Conservation (phyloP, 2,113 vertebrate genomes). For the Cyphomyrus discorhynchus region DNA sequence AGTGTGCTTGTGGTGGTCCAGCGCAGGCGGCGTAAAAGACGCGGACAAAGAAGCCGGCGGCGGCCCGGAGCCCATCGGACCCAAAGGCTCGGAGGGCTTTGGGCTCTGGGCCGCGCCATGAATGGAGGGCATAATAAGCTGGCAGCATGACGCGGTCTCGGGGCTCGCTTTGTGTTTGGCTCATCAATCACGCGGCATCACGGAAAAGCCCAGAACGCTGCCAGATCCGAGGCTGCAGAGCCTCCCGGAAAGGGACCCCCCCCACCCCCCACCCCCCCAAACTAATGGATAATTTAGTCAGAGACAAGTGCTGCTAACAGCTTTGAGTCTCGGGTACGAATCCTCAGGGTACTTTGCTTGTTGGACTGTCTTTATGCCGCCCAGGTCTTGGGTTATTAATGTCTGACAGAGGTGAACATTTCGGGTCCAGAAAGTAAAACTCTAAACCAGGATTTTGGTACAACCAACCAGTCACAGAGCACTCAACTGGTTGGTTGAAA, state of each 20-base stretch:
- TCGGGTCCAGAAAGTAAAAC: too few species aligned
- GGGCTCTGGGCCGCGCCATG: not conserved
- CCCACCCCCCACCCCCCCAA: not conserved
- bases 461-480: too few species aligned
- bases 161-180: not conserved
- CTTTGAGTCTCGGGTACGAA: not conserved
- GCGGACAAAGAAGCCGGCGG: not conserved
- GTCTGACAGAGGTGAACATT: too few species aligned
- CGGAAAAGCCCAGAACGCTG: not conserved
- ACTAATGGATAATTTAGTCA: not conserved
- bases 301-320: not conserved
- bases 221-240: not conserved
- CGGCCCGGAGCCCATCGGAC: not conserved
- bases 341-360: not conserved
- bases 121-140: not conserved
- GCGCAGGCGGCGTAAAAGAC: not conserved
- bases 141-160: not conserved
- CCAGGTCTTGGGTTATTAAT: not conserved
- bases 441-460: too few species aligned
- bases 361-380: not conserved
- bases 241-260: not conserved
- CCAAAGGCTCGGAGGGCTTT: not conserved
- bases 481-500: too few species aligned
- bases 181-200: not conserved
- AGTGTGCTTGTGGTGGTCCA: not conserved